Evolutionary conservation across 2,113 vertebrate genomes (phyloP), one percentile per base, ranked within the genome.

Genomic region (Tricholaema leucomelas): DNA sequence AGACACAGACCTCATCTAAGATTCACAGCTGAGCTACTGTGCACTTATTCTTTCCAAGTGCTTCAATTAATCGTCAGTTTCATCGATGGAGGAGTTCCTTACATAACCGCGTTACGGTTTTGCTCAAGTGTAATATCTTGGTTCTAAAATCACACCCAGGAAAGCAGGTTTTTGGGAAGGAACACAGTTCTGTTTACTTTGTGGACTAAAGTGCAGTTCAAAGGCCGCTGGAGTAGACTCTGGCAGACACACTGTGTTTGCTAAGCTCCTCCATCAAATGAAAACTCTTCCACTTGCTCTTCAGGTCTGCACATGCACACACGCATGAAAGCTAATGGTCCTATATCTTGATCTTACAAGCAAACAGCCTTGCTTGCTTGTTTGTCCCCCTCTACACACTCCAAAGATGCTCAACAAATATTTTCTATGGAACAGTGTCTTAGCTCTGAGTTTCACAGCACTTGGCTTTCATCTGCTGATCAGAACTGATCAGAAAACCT

Each of bases 31-130:
- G 30, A 64, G 89, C 66, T 64, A n/a, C 85, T 36, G 27, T 27
- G 55, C 31, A 16, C 66, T 74, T 60, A 30, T 38, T 67, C 38
- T 27, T 23, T 52, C 66, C 23, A n/a, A 3, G 15, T 46, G 52
- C 18, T 91, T 81, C 74, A 56, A 81, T 60, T 48, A 63, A 66
- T 40, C 18, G 56, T 19, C 66, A 33, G 2, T 83, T 90, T 72
- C 12, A 50, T 2, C 73, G 78, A 85, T 40, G 18, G 0, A 31
- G 8, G 4, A 27, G 54, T 23, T 67, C 69, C 67, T 83, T 50
- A 64, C 8, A 7, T 38, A 84, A 71, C 0, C 0, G 15, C 23
- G 15, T 38, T 40, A 67, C 0, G 8, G 24, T 60, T 84, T 67
- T 50, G 5, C 30, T 77, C 18, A 69, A 61, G 9, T 96, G 96